Base-by-base conservation (phyloP, 2,888 invertebrate species). In the Nymphalis c-album region DNA sequence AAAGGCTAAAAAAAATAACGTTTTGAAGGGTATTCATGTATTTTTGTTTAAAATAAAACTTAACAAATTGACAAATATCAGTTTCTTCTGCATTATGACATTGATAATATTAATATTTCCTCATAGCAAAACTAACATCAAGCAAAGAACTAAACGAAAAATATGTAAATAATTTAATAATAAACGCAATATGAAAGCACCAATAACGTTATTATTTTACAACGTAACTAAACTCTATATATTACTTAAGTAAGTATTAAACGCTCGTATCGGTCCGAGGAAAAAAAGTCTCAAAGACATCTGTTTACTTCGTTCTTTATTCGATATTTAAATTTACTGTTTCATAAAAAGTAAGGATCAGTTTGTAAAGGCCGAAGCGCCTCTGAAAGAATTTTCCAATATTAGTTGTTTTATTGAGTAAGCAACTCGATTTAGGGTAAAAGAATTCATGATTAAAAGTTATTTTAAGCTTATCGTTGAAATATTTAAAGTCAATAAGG, bases 371-470 rank as follows among this genome's bases (percentile, higher is more conserved):
- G 65, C 65, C 62, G 60, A 46, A 67, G 61, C 73, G 73, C 74
- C 74, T 74, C 73, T 77, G 73, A 78, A 84, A 81, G 85, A 85
- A 85, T 87, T 85, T 85, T 79, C 79, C 84, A 83, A 88, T 88
- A 85, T 86, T 85, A 82, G 83, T 76, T 77, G 79, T 77, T 79
- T 83, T 84, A 84, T 85, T 83, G 80, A 83, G 83, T 83, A 84
- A 84, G 82, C 80, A 83, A 81, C 79, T 80, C 81, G 82, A 79
- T 83, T 84, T 82, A 75, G 77, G 80, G 77, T 78, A 74, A 79
- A 78, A 78, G 84, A 84, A 85, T 85, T 81, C 76, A 78, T 79
- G 78, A 85, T 85, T 86, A 83, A 84, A 85, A 85, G 72, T 73
- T 73, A 72, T 70, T 63, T 63, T 58, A 65, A 53, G 58, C 48